These are phyloP conservation scores for Crocallis elinguaria DNA, from an alignment of 2,888 invertebrate species.

Conservation along the genomic window DNA sequence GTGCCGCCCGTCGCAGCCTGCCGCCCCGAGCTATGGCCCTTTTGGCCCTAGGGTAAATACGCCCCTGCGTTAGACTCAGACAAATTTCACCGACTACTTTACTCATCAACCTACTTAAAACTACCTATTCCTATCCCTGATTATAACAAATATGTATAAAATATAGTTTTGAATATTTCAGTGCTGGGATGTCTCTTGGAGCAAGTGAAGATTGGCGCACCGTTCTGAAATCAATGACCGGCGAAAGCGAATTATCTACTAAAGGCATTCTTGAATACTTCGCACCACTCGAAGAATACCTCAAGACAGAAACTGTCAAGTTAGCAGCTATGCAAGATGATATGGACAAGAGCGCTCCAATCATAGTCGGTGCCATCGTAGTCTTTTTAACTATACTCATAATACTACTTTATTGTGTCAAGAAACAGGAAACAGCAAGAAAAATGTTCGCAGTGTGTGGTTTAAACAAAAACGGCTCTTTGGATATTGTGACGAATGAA, in stretches of 20 bases:
- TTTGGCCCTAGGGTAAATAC: too few relatives aligned
- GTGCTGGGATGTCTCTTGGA: constrained; percentile 75
- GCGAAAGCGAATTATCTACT: constrained; percentile 72
- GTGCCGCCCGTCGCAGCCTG: too few relatives aligned
- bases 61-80: too few relatives aligned
- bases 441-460: constrained; percentile 68
- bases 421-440: constrained; percentile 62
- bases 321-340: constrained; percentile 54
- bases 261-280: constrained; percentile 73
- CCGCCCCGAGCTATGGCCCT: too few relatives aligned
- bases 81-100: too few relatives aligned
- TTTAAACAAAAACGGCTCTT: constrained; percentile 74
- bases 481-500: constrained; percentile 75
- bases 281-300: constrained; percentile 58
- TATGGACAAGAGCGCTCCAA: constrained; percentile 71
- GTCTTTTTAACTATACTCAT: constrained; percentile 65
- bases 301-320: constrained; percentile 61
- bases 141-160: too few relatives aligned
- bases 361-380: constrained; percentile 69
- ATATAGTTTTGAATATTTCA: too few relatives aligned
- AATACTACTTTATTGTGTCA: constrained; percentile 70
- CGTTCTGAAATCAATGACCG: constrained; percentile 71
- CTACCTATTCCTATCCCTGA: too few relatives aligned
- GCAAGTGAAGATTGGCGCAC: constrained; percentile 76
- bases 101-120: too few relatives aligned